Percentiles rank a stretch among this genome's conserved stretches.
Evolutionary conservation across 2,797 vertebrate species (phyloP).

Genomic region (Helicolenus hilgendorfi): DNA sequence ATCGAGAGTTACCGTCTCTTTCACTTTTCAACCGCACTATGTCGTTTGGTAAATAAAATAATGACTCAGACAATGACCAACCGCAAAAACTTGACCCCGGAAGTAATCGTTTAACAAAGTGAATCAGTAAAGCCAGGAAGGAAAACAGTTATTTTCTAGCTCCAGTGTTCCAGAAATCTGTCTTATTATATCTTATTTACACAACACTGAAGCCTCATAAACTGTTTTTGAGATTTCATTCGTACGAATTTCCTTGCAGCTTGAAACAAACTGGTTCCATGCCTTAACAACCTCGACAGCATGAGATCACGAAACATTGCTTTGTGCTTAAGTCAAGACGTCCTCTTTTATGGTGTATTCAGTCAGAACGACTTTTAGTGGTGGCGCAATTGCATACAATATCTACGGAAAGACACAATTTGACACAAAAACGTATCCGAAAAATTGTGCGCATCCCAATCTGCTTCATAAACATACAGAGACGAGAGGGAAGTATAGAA

Average conservation of each 20-base stretch:
- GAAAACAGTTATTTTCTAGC: background rate
- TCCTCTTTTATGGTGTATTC: conserved; percentile 1
- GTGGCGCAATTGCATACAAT: background rate
- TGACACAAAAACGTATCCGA: background rate
- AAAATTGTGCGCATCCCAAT: background rate
- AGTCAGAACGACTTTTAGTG: background rate
- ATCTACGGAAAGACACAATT: background rate
- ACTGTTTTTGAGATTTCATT: background rate
- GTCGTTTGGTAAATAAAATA: conserved; percentile 18
- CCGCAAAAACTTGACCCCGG: background rate
- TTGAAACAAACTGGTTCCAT: conserved; percentile 20
- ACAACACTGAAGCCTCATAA: conserved; percentile 11
- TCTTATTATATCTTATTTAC: conserved; percentile 38
- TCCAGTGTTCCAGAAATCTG: conserved; percentile 1
- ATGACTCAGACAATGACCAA: conserved; percentile 16
- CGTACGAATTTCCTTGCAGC: conserved; percentile 21
- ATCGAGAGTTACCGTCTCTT: conserved; percentile 46
- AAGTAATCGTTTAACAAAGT: background rate
- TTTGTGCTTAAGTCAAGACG: conserved; percentile 41
- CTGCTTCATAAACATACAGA: background rate
- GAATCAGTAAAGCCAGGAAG: conserved; percentile 20
- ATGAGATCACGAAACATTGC: background rate
- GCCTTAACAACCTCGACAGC: background rate
- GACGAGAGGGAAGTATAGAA: background rate
- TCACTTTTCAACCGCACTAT: conserved; percentile 23